Evolutionary conservation across 2,797 vertebrate species (phyloP), one percentile per base, ranked within the genome.

Genomic region (Falco naumanni): DNA sequence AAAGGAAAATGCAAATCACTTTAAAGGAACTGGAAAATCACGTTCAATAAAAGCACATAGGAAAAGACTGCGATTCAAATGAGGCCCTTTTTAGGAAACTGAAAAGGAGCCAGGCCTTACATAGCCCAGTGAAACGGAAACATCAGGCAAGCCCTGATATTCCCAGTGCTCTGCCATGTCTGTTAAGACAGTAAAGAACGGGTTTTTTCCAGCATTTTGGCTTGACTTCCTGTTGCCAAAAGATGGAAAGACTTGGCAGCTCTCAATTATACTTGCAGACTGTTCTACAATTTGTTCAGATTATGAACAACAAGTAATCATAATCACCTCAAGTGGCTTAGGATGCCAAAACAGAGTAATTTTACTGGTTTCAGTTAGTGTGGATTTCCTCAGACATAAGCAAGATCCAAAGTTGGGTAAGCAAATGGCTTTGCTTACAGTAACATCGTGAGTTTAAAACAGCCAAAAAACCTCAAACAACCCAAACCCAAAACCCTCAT

Each of bases 401-500:
- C 34, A 60, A 65, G 10, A 84, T 9, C 10, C 41, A 63, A 87
- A 71, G 24, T 25, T 19, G 31, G n/a, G 17, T 48, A 24, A 70
- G 28, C 21, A 75, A 75, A 61, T 37, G 17, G 31, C 60, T 94
- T 81, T 86, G 39, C 18, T 75, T 78, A 45, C 0, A 1, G 9
- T 51, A 82, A 72, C 37, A 74, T 0, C 33, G 8, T 4, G 9
- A 80, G n/a, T 28, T 80, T 39, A 63, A 90, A 89, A 65, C 9
- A 59, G 83, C 2, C 7, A 43, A 72, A 88, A 47, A 47, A 37
- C 1, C 8, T 31, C 15, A 63, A 71, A 78, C 8, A 64, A 64
- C 5, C 4, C 53, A 71, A 37, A 7, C 11, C 10, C 5, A 1
- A 20, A 48, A 43, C 20, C 0, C 0, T 1, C 29, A 54, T 2